phyloP scores from a whole-genome alignment of 2,888 invertebrate genomes.

The Campopleginae sp. region DNA sequence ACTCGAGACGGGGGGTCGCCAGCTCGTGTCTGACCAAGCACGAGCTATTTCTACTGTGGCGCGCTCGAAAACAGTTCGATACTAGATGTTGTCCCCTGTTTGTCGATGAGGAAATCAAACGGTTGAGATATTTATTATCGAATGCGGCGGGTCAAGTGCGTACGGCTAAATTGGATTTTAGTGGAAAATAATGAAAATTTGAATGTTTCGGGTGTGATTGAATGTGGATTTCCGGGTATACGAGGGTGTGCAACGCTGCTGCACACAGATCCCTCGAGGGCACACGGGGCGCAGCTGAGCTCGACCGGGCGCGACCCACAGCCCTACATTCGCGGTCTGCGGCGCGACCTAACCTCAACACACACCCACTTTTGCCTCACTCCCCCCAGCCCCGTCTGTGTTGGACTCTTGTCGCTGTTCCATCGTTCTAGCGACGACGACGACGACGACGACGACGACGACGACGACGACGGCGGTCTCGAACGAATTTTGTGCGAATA shows the following conservation, averaged over 20 bases:
- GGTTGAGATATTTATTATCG: too few species aligned
- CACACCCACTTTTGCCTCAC: slow-evolving; percentile 47
- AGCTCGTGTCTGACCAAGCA: slow-evolving; percentile 39
- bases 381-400: slow-evolving; percentile 10
- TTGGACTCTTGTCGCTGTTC: slow-evolving; percentile 23
- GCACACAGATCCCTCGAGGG: slow-evolving; percentile 60
- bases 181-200: background rate
- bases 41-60: slow-evolving; percentile 36
- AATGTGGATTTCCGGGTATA: slow-evolving; percentile 11
- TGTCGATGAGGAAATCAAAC: background rate
- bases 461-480: too few species aligned
- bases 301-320: slow-evolving; percentile 83
- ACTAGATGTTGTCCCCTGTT: background rate
- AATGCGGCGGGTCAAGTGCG: too few species aligned
- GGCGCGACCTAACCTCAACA: slow-evolving; percentile 82
- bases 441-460: too few species aligned
- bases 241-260: slow-evolving; percentile 60
- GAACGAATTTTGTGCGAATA: background rate
- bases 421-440: slow-evolving; percentile 17
- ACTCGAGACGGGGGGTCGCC: background rate
- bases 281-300: slow-evolving; percentile 81
- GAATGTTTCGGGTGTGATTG: background rate
- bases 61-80: background rate
- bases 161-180: background rate
- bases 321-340: slow-evolving; percentile 83